Percentiles rank a stretch among this genome's conserved stretches.
Conservation (phyloP, 2,888 invertebrate species). For the Agonum fuliginosum region DNA sequence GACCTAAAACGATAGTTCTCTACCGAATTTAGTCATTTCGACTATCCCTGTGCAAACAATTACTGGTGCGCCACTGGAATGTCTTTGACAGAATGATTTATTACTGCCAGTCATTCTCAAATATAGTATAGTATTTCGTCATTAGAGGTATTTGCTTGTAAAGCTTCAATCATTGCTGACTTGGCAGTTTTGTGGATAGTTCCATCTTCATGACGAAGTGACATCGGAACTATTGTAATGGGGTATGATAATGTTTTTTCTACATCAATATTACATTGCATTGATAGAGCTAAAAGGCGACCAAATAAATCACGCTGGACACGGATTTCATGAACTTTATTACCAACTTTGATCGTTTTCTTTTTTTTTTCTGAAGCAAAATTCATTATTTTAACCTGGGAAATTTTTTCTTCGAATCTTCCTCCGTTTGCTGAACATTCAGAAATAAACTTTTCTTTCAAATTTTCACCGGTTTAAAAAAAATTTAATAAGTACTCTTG, state of each 20-base stretch:
- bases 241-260: constrained; percentile 62
- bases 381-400: constrained; percentile 49
- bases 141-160: constrained; percentile 19
- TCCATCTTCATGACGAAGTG: constrained; percentile 60
- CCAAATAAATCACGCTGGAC: constrained; percentile 63
- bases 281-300: constrained; percentile 62
- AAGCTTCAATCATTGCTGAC: constrained; percentile 63
- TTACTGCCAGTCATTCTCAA: too few relatives aligned
- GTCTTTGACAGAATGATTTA: too few relatives aligned
- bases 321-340: constrained; percentile 62
- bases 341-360: constrained; percentile 60
- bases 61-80: too few relatives aligned
- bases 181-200: constrained; percentile 63
- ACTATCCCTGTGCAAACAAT: too few relatives aligned
- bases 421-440: constrained; percentile 62
- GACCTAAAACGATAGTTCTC: too few relatives aligned
- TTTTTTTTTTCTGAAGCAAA: not conserved
- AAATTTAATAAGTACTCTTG: constrained; percentile 55
- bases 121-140: not conserved
- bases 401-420: constrained; percentile 62
- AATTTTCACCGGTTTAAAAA: constrained; percentile 39
- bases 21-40: too few relatives aligned
- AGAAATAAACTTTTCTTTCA: constrained; percentile 63
- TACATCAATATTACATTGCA: constrained; percentile 61
- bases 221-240: constrained; percentile 61